Evolutionary conservation across 2,888 invertebrate genomes (phyloP).

Genomic region (Thymelicus sylvestris): DNA sequence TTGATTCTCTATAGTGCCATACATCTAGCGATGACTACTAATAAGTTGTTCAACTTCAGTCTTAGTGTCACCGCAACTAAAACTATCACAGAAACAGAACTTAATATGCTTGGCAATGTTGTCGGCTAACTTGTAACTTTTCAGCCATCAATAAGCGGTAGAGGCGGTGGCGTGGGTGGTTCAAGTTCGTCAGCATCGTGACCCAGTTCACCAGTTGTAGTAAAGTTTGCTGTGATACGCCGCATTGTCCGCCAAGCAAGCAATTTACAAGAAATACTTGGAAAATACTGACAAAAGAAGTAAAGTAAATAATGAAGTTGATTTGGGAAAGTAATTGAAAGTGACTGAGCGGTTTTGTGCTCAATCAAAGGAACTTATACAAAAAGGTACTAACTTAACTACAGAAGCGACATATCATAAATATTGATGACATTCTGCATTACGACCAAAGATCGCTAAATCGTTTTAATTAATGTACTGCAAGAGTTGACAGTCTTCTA

Average conservation of each 20-base stretch:
- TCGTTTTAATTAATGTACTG: no score
- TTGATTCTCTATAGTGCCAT: no score
- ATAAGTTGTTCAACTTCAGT: no score
- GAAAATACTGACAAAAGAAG: constrained; percentile 19
- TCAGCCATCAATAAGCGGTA: constrained; percentile 27
- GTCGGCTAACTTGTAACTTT: constrained; percentile 20
- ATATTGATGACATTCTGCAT: no score
- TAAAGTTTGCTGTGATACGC: constrained; percentile 30
- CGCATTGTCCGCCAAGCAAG: constrained; percentile 33
- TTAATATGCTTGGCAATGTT: constrained; percentile 2
- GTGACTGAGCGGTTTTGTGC: neutral
- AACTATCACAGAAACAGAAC: neutral
- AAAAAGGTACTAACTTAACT: no score
- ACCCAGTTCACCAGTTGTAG: constrained; percentile 28
- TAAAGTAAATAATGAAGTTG: neutral
- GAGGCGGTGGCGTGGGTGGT: constrained; percentile 26
- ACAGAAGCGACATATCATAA: no score
- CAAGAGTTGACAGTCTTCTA: no score
- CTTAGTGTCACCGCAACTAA: neutral
- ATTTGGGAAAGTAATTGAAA: constrained; percentile 1
- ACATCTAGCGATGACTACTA: no score
- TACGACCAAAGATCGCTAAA: no score
- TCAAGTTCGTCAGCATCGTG: constrained; percentile 34
- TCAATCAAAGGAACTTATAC: neutral
- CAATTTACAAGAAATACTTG: constrained; percentile 30